Evolutionary conservation across 2,797 vertebrate genomes (phyloP), one percentile per base, ranked within the genome.

Genomic region (Darevskia mixta): DNA sequence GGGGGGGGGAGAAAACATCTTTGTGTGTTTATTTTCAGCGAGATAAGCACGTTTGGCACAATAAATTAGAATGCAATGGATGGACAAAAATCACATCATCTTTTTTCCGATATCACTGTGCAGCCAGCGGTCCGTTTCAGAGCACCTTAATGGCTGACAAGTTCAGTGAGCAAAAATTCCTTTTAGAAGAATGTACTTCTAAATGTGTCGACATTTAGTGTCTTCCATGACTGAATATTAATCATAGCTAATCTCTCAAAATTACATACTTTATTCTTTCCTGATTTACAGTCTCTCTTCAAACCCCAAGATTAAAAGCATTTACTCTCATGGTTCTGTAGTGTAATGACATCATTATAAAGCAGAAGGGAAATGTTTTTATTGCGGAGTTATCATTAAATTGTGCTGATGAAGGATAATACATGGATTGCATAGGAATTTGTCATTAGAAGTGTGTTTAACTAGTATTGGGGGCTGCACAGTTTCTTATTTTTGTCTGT

Each of bases 181-280:
- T 88, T 91, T 79, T 35, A 80, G 18, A 4, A 75, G 2, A 20
- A 76, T 25, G 2, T 83, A 71, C 2, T 85, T 83, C 64, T 86
- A 90, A 82, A 85, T 92, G 11, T 90, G 55, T 32, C 77, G 89
- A 83, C 32, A 86, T 73, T 55, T 76, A 85, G 23, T 86, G 41
- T 86, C 75, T 94, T 89, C 75, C 29, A 27, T 61, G 69, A 86
- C 9, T 81, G 88, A 4, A 2, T 93, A 91, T 94, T 94, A 95
- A 94, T 95, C 67, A 29, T 83, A 85, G 20, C 67, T 92, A 93
- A 94, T 90, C 71, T 71, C 85, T 92, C 87, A 92, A 92, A 91
- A 90, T 79, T 85, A 27, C 86, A 83, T 71, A 86, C 58, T 90
- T 90, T 90, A 43, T 87, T 94, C 32, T 93, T 5, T 87, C 41